These are phyloP conservation scores for Leptinotarsa rubiginosa DNA, from an alignment of 2,888 invertebrate species.

Conservation along the genomic window DNA sequence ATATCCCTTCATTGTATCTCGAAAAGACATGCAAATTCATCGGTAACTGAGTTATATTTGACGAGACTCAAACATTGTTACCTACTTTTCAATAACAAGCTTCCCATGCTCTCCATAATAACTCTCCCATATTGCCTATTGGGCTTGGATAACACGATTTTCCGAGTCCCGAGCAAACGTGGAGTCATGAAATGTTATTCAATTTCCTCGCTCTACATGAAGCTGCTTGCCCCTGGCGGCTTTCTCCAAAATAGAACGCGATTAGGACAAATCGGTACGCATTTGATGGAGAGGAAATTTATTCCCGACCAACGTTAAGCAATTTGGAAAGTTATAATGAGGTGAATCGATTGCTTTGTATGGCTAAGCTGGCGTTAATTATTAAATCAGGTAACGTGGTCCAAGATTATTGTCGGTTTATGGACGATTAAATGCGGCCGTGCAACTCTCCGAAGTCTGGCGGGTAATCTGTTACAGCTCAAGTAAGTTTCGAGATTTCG, in stretches of 20 bases:
- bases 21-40: background rate
- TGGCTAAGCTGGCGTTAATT: background rate
- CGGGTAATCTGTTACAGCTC: no score
- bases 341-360: background rate
- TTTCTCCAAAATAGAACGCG: background rate
- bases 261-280: slow-evolving; percentile 1
- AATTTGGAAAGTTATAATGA: slow-evolving; percentile 2
- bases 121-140: background rate
- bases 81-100: slow-evolving; percentile 7
- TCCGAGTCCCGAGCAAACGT: background rate
- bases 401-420: no score
- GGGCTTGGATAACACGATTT: background rate
- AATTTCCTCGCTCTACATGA: background rate
- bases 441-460: background rate
- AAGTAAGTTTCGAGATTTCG: no score
- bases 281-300: background rate
- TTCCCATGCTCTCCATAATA: slow-evolving; percentile 2
- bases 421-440: no score
- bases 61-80: background rate
- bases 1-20: background rate
- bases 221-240: slow-evolving; percentile 2
- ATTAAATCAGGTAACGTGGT: background rate
- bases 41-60: background rate
- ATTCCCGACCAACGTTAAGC: background rate
- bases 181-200: slow-evolving; percentile 4